phyloP scores from a whole-genome alignment of 2,113 vertebrate genomes.

The Otocyon megalotis region DNA sequence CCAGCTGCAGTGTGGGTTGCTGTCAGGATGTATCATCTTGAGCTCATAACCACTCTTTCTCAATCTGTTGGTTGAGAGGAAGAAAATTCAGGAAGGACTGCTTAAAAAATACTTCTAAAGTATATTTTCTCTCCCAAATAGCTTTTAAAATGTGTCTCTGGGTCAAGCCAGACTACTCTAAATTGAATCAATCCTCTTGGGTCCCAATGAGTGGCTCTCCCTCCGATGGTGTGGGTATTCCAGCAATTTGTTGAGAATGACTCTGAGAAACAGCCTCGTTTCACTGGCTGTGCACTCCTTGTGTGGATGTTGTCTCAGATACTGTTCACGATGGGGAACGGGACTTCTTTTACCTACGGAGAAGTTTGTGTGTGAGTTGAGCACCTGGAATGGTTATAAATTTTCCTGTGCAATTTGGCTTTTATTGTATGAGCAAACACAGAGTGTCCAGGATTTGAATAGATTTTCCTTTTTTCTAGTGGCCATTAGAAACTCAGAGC shows the following conservation, averaged over 20 bases:
- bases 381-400: neutral
- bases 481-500: neutral
- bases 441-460: neutral
- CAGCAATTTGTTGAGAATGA: slow-evolving; percentile 41
- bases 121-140: neutral
- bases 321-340: neutral
- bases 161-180: neutral
- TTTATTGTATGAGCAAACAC: slow-evolving; percentile 51
- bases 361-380: neutral
- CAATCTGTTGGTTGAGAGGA: neutral
- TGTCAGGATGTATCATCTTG: neutral
- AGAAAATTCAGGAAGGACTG: neutral
- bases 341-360: slow-evolving; percentile 15
- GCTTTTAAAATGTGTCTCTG: neutral
- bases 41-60: neutral
- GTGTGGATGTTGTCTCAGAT: neutral
- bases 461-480: neutral
- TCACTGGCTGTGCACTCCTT: neutral
- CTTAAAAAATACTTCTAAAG: neutral
- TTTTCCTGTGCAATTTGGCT: slow-evolving; percentile 33
- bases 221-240: neutral
- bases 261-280: neutral
- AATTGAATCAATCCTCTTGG: neutral
- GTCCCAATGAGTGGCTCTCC: neutral
- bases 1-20: no score